phyloP scores from a whole-genome alignment of 2,888 invertebrate species.

The Frankliniella intonsa region DNA sequence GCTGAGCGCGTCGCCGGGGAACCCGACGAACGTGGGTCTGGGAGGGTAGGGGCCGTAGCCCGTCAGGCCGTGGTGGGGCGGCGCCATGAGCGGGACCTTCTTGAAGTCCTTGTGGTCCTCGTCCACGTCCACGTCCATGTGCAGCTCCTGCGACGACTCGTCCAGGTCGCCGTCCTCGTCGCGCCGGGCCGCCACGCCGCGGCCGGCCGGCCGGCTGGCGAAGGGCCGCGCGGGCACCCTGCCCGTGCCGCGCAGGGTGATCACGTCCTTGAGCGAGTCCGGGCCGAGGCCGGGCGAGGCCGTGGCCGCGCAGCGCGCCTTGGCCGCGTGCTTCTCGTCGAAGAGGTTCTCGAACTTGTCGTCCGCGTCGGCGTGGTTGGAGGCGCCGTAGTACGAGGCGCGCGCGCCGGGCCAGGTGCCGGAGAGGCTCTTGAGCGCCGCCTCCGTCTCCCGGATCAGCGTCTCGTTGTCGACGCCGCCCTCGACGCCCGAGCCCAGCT shows the following conservation, averaged over 20 bases:
- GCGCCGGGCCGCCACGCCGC: slow-evolving; percentile 44
- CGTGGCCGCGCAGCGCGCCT: not conserved
- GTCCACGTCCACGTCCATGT: slow-evolving; percentile 68
- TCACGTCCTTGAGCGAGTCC: slow-evolving; percentile 64
- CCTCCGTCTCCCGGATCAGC: slow-evolving; percentile 81
- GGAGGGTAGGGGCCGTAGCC: slow-evolving; percentile 58
- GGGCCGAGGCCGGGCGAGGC: slow-evolving; percentile 49
- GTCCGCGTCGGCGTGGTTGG: slow-evolving; percentile 54
- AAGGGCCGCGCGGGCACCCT: slow-evolving; percentile 45
- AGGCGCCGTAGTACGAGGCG: slow-evolving; percentile 53
- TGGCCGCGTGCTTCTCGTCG: slow-evolving; percentile 64
- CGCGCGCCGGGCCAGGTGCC: slow-evolving; percentile 74
- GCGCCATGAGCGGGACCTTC: slow-evolving; percentile 44
- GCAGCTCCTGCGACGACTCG: slow-evolving; percentile 71
- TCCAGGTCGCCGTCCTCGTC: slow-evolving; percentile 47
- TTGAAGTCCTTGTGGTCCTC: slow-evolving; percentile 58
- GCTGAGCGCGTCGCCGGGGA: slow-evolving; percentile 49
- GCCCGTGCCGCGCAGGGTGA: slow-evolving; percentile 49
- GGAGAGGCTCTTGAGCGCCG: slow-evolving; percentile 78
- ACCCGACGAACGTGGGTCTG: slow-evolving; percentile 71
- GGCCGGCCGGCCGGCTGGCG: slow-evolving; percentile 23
- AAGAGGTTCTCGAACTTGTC: slow-evolving; percentile 75
- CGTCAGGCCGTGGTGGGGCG: slow-evolving; percentile 39
- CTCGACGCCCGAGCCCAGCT: slow-evolving; percentile 33
- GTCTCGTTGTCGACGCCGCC: slow-evolving; percentile 67